These are phyloP conservation scores for Bos javanicus DNA, from an alignment of 2,113 vertebrate species.

Conservation along the genomic window DNA sequence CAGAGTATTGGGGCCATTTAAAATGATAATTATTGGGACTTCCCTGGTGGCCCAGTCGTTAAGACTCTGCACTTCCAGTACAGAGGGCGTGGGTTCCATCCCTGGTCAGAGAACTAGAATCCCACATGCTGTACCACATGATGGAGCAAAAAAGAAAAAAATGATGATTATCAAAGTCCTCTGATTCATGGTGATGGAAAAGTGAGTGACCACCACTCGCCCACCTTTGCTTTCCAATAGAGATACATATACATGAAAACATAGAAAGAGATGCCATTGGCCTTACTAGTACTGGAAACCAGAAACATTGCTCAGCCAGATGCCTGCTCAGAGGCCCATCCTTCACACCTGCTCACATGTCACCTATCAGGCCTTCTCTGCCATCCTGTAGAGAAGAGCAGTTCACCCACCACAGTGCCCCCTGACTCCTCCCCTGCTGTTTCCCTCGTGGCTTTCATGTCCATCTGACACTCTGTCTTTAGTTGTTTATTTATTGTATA, in stretches of 20 bases:
- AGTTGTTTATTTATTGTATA: background rate
- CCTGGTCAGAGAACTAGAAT: no score
- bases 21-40: no score
- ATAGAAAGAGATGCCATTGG: background rate
- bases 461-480: background rate
- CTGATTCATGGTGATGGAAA: background rate
- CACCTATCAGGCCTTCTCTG: background rate
- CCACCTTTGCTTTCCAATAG: background rate
- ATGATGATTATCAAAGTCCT: background rate
- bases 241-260: background rate
- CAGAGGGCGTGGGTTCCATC: no score
- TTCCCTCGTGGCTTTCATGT: background rate
- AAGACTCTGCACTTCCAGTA: no score
- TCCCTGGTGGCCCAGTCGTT: no score
- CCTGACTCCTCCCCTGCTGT: background rate
- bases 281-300: background rate
- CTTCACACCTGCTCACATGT: background rate
- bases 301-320: background rate
- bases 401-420: background rate
- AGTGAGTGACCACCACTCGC: background rate
- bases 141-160: background rate
- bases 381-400: accelerated
- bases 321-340: background rate
- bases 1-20: background rate
- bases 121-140: no score